Evolutionary conservation across 2,797 vertebrate genomes (phyloP), one percentile per base, ranked within the genome.

Genomic region (Lepus townsendii): DNA sequence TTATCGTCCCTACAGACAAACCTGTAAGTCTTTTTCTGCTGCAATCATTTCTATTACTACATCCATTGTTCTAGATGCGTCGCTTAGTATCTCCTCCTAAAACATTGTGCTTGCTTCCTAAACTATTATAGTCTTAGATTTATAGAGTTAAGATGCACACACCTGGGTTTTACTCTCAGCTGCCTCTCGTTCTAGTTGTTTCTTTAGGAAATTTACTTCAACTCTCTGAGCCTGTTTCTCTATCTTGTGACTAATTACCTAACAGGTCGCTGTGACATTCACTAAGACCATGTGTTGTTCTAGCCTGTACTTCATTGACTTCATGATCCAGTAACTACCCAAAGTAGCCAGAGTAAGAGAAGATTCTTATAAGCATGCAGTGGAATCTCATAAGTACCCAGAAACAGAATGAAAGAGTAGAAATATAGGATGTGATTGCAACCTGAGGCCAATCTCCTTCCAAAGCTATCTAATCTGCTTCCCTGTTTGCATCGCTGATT

Each of bases 231-330:
- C 54, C 54, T 89, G 2, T 69, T 86, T 63, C 22, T 85, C 57
- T 63, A 26, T 79, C 66, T 94, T 63, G 60, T 69, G 94, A 60
- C 71, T 76, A 86, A 82, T 32, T 78, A 72, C 22, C n/a, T 62
- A 22, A 65, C 77, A 22, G 30, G 17, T 91, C 84, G 35, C 71
- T 79, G 17, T 83, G 30, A 38, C 90, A 73, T 78, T 82, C 42
- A 90, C 72, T 83, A 82, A 32, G n/a, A 47, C 83, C 22, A 62
- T 69, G 1, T 71, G n/a, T 82, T 90, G 3, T 77, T 91, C 63
- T 82, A 30, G n/a, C 66, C 42, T 85, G 14, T 87, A 63, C 60
- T 94, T 89, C 30, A 63, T 69, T 76, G 32, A 32, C 65, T 95
- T 87, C 35, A 72, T 66, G 26, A 14, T 54, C 24, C 50, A 62